Percentiles rank a stretch among this genome's conserved stretches.
These are phyloP conservation scores for Ispidina picta DNA, from an alignment of 2,797 vertebrate species.

Conservation along the genomic window DNA sequence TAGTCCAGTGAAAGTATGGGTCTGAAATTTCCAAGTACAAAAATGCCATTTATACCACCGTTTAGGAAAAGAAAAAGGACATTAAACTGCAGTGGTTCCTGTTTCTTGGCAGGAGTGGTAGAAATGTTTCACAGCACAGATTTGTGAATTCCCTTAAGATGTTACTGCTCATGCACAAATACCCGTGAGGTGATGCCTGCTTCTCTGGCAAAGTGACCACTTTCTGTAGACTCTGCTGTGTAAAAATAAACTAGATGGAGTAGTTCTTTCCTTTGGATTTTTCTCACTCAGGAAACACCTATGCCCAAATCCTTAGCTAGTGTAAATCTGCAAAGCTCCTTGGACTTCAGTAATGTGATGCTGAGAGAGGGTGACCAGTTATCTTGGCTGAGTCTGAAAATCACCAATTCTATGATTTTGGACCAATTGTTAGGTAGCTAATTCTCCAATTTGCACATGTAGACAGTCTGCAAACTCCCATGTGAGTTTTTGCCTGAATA, in stretches of 20 bases:
- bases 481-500: slow-evolving; percentile 14
- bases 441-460: slow-evolving; percentile 27
- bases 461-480: background rate
- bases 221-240: slow-evolving; percentile 38
- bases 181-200: background rate
- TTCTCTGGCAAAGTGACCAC: slow-evolving; percentile 27
- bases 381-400: slow-evolving; percentile 31
- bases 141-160: slow-evolving; percentile 16
- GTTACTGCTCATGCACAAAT: slow-evolving; percentile 21
- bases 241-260: slow-evolving; percentile 48
- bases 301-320: slow-evolving; percentile 42
- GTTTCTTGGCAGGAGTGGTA: slow-evolving; percentile 14
- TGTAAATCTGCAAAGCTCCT: slow-evolving; percentile 58
- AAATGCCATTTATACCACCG: background rate
- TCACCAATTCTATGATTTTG: background rate
- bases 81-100: background rate
- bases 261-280: slow-evolving; percentile 45
- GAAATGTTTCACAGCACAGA: slow-evolving; percentile 31
- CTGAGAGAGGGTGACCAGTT: slow-evolving; percentile 18
- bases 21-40: background rate
- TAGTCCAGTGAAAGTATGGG: background rate
- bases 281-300: slow-evolving; percentile 63
- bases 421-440: slow-evolving; percentile 49
- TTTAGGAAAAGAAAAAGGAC: slow-evolving; percentile 1
- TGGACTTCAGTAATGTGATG: background rate